A percentile compares a stretch with the other conserved stretches of the same genome.
Conservation (phyloP, 2,888 invertebrate species). For the Oxystoma pomonae region DNA sequence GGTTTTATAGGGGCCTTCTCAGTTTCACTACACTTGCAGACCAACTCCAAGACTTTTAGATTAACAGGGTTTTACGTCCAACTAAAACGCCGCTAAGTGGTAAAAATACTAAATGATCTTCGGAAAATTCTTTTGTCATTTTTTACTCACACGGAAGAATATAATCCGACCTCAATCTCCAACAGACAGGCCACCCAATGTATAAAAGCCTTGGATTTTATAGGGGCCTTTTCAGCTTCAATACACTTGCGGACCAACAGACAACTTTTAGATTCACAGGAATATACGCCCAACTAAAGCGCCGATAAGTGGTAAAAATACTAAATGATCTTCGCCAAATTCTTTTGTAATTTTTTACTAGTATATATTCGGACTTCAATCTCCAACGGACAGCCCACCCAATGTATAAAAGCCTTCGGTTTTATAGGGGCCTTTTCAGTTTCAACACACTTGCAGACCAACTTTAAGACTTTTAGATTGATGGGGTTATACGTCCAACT, state of each 20-base stretch:
- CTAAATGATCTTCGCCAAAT: too few species aligned
- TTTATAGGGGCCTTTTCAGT: conserved; percentile 69
- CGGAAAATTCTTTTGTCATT: too few species aligned
- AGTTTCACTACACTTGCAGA: conserved; percentile 68
- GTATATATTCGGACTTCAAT: conserved; percentile 90
- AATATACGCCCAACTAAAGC: too few species aligned
- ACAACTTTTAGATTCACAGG: too few species aligned
- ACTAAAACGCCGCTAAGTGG: too few species aligned
- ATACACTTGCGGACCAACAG: conserved; percentile 72
- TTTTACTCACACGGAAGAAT: conserved; percentile 75
- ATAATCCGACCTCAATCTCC: conserved; percentile 80
- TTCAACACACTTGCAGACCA: conserved; percentile 70
- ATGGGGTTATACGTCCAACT: too few species aligned
- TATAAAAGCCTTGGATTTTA: conserved; percentile 96
- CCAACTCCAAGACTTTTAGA: conserved; percentile 64
- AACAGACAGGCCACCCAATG: conserved; percentile 95
- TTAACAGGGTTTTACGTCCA: too few species aligned
- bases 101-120: too few species aligned
- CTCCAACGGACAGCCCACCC: conserved; percentile 84
- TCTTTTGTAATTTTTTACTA: too few species aligned
- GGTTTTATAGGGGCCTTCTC: conserved; percentile 76
- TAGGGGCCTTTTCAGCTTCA: conserved; percentile 59
- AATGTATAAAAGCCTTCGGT: conserved; percentile 98
- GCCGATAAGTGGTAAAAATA: too few species aligned
- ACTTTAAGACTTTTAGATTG: too few species aligned